Base-by-base conservation (phyloP, 2,797 vertebrate genomes). In the Etheostoma perlongum region DNA sequence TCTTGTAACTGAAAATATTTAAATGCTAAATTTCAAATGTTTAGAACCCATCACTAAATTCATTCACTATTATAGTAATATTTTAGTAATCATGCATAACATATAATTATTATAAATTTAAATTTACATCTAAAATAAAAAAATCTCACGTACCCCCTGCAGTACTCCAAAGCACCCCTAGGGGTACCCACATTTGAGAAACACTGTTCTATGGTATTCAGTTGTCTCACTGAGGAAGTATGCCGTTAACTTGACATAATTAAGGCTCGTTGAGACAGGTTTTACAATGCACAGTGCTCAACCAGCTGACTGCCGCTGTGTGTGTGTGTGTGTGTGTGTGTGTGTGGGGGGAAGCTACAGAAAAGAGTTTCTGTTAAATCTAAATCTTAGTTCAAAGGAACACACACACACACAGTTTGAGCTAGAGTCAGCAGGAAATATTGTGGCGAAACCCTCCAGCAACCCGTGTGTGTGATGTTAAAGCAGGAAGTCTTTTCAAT, bases 371-470 rank as follows among this genome's bases (percentile, higher is more conserved):
- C 59, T 78, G 54, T 81, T 78, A 25, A 61, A 82, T 74, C 21
- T 21, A 67, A 61, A 73, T 80, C 52, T 53, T 44, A 9, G 60
- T 59, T 66, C 48, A 70, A 48, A n/a, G 51, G 18, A 53, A 48
- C 44, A 78, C 58, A 25, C 47, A 63, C 40, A 74, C 42, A 44
- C n/a, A 52, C 60, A 62, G 10, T 46, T 30, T 53, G 46, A 80
- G 76, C 59, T 8, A 6, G 23, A 78, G 51, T 82, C 71, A 83
- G 85, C 86, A 86, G 83, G 83, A 92, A 84, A 74, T 54, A 19
- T 71, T 72, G 63, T 82, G 83, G 67, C 6, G 63, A 85, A 87
- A 88, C 59, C 60, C 72, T 69, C 16, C 3, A n/a, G 67, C 13
- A 33, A 25, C 65, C 30, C 5, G 47, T 25, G 21, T 46, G 42